Percentiles rank a stretch among this genome's conserved stretches.
phyloP scores from a whole-genome alignment of 2,888 invertebrate genomes.

The Cephonodes hylas region DNA sequence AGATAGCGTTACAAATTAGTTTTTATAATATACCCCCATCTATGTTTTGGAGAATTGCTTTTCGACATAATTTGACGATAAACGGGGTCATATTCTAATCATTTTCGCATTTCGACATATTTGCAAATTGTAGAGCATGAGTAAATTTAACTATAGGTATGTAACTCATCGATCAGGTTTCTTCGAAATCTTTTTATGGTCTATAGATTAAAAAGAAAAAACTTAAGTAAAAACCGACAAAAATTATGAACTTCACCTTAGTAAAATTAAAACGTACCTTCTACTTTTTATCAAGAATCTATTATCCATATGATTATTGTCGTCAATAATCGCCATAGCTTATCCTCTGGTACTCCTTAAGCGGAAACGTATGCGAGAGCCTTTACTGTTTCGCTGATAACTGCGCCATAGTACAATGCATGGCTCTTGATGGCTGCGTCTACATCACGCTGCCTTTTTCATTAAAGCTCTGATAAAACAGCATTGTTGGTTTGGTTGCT shows the following conservation, averaged over 20 bases:
- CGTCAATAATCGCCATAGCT: constrained; percentile 30
- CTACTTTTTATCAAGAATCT: too few relatives aligned
- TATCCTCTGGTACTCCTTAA: constrained; percentile 20
- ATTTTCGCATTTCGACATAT: not conserved
- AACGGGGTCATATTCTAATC: constrained; percentile 1
- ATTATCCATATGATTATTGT: too few relatives aligned
- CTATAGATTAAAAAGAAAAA: too few relatives aligned
- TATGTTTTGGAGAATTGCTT: constrained; percentile 23
- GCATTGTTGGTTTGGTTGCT: too few relatives aligned
- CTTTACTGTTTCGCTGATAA: too few relatives aligned
- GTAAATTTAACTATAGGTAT: too few relatives aligned
- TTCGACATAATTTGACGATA: constrained; percentile 19
- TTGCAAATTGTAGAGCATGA: not conserved
- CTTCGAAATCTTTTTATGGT: too few relatives aligned
- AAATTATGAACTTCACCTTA: too few relatives aligned
- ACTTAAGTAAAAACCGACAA: too few relatives aligned
- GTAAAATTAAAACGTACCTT: too few relatives aligned
- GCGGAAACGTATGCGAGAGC: constrained; percentile 42
- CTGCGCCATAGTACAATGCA: constrained; percentile 52
- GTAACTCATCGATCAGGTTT: too few relatives aligned
- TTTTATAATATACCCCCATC: constrained; percentile 11
- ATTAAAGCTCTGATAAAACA: not conserved
- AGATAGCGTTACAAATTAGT: constrained; percentile 29
- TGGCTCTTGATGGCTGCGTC: constrained; percentile 26
- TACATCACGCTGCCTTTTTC: constrained; percentile 23